These are phyloP conservation scores for Hipparchia sbordonii DNA, from an alignment of 2,888 invertebrate genomes.

Conservation along the genomic window DNA sequence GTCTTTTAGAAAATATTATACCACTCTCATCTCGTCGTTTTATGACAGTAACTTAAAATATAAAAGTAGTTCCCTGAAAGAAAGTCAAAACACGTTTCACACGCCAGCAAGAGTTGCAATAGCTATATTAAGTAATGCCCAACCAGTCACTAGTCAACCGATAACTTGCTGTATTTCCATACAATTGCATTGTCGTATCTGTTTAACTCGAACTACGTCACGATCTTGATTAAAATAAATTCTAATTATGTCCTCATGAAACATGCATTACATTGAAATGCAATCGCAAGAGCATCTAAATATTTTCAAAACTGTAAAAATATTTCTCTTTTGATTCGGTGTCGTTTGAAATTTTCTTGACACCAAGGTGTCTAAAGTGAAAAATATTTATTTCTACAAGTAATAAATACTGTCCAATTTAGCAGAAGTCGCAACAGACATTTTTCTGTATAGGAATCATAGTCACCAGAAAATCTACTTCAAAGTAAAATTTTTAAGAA, in stretches of 20 bases:
- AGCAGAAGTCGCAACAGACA: slow-evolving; percentile 3
- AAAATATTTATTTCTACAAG: background rate
- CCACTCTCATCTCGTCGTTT: background rate
- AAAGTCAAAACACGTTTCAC: slow-evolving; percentile 22
- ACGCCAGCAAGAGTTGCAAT: slow-evolving; percentile 16
- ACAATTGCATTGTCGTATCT: slow-evolving; percentile 31
- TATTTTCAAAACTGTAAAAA: background rate
- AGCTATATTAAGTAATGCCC: slow-evolving; percentile 17
- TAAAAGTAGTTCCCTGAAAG: slow-evolving; percentile 21
- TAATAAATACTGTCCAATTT: no score
- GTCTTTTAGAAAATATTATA: slow-evolving; percentile 9
- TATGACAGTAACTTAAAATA: slow-evolving; percentile 11
- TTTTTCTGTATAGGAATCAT: slow-evolving; percentile 7
- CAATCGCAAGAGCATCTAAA: background rate
- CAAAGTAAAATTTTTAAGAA: background rate
- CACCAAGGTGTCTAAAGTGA: background rate
- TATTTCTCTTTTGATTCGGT: no score
- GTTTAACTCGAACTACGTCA: slow-evolving; percentile 11
- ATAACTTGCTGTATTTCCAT: slow-evolving; percentile 31
- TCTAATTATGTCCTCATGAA: slow-evolving; percentile 14
- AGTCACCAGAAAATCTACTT: background rate
- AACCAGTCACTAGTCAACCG: background rate
- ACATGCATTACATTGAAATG: slow-evolving; percentile 1
- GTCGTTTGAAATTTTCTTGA: no score
- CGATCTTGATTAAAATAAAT: slow-evolving; percentile 22